Percentiles rank a stretch among this genome's conserved stretches.
Evolutionary conservation across 2,113 vertebrate genomes (phyloP).

Genomic region (Gnathonemus longibarbis): DNA sequence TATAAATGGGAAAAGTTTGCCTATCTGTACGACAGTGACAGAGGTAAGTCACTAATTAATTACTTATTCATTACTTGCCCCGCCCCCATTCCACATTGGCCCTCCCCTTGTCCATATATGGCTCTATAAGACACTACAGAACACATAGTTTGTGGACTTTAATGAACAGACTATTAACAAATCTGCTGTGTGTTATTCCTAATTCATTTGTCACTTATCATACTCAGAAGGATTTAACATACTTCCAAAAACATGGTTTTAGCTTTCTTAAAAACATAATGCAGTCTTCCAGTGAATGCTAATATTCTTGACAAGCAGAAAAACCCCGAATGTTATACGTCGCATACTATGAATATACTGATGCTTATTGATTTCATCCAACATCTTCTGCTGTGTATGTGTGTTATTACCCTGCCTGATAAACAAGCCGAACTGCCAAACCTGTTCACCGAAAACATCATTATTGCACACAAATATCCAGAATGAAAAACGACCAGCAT

Average conservation of each 20-base stretch:
- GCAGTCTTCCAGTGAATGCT: background rate
- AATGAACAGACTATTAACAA: background rate
- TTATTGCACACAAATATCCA: background rate
- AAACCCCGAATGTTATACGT: background rate
- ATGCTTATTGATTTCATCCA: background rate
- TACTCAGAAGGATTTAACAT: background rate
- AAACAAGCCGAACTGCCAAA: background rate
- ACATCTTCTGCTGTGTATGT: background rate
- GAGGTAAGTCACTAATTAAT: slow-evolving; percentile 63
- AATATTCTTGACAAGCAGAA: background rate
- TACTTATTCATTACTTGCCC: background rate
- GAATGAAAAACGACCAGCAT: background rate
- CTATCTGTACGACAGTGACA: slow-evolving; percentile 91
- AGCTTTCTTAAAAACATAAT: background rate
- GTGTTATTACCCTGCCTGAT: background rate
- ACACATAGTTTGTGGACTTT: background rate
- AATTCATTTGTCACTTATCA: background rate
- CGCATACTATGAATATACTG: background rate
- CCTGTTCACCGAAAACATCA: background rate
- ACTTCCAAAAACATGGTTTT: background rate
- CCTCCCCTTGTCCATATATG: background rate
- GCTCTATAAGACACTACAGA: background rate
- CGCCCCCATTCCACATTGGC: background rate
- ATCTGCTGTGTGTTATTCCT: background rate
- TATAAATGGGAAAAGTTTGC: slow-evolving; percentile 97